Conservation (phyloP, 2,888 invertebrate species). For the Chesias legatella region DNA sequence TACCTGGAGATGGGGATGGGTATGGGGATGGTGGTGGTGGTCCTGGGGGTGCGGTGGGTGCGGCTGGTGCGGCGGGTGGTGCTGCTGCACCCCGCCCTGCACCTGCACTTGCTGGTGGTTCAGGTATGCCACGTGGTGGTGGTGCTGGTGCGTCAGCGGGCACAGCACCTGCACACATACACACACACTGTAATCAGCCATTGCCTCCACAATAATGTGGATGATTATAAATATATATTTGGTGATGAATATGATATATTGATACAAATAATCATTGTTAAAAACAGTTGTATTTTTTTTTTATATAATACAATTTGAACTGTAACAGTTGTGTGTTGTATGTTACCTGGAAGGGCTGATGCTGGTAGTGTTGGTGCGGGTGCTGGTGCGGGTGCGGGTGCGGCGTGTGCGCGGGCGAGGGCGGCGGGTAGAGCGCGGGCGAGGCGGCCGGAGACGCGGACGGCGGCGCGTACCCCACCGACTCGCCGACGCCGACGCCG, state of each 20-base stretch:
- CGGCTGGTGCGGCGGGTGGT: constrained; percentile 27
- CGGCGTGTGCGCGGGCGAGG: constrained; percentile 73
- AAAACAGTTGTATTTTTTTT: too few relatives aligned
- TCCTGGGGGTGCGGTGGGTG: constrained; percentile 4
- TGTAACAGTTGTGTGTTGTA: not conserved
- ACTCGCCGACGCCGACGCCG: constrained; percentile 38
- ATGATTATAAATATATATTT: too few relatives aligned
- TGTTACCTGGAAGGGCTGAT: constrained; percentile 73
- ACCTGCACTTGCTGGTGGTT: constrained; percentile 53
- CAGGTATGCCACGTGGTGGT: constrained; percentile 72
- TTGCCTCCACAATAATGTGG: too few relatives aligned
- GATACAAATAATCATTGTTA: too few relatives aligned
- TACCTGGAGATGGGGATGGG: too few relatives aligned
- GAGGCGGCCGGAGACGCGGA: constrained; percentile 69
- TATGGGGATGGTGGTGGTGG: too few relatives aligned
- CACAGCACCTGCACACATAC: constrained; percentile 56
- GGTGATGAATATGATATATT: too few relatives aligned
- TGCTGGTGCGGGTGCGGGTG: constrained; percentile 59
- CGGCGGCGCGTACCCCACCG: constrained; percentile 52
- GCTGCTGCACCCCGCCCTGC: constrained; percentile 49
- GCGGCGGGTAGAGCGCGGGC: constrained; percentile 72
- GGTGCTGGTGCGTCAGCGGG: constrained; percentile 68
- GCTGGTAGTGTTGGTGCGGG: constrained; percentile 55
- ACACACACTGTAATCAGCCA: not conserved
- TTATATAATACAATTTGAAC: too few relatives aligned